Evolutionary conservation across 2,888 invertebrate genomes (phyloP).

Genomic region (Diplolepis rosae): DNA sequence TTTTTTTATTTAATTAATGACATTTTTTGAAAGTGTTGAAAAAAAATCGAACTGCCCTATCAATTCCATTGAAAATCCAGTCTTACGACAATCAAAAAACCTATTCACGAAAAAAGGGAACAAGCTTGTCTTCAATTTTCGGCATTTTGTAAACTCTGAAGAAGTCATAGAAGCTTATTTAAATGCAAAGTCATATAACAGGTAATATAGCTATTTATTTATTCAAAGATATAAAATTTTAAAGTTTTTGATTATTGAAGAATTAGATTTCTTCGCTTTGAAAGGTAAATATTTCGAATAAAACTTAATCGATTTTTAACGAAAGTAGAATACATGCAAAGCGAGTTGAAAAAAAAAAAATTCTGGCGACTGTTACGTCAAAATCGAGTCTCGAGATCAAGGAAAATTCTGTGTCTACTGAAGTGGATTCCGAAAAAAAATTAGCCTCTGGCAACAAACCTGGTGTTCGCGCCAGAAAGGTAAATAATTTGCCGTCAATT

Average conservation of each 20-base stretch:
- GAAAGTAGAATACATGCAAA: neutral
- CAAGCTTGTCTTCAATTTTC: slow-evolving; percentile 48
- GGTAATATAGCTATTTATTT: slow-evolving; percentile 43
- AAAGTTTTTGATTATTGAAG: neutral
- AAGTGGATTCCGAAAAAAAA: slow-evolving; percentile 17
- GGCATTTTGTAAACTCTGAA: slow-evolving; percentile 49
- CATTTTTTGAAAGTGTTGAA: neutral
- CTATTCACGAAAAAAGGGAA: slow-evolving; percentile 31
- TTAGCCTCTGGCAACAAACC: neutral
- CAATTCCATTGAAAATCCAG: neutral
- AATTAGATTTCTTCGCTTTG: neutral
- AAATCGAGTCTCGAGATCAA: slow-evolving; percentile 33
- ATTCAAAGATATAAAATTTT: neutral
- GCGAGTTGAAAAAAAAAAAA: neutral
- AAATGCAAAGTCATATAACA: slow-evolving; percentile 47
- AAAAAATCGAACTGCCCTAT: neutral
- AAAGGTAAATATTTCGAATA: no score
- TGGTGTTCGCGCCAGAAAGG: slow-evolving; percentile 17
- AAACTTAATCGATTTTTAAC: neutral
- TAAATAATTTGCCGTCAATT: no score
- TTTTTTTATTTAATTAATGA: neutral
- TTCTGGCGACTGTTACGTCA: neutral
- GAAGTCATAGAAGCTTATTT: slow-evolving; percentile 44
- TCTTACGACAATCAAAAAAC: neutral
- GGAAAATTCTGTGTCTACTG: slow-evolving; percentile 7